Evolutionary conservation across 2,113 vertebrate genomes (phyloP), one percentile per base, ranked within the genome.

Genomic region (Pedionomus torquatus): DNA sequence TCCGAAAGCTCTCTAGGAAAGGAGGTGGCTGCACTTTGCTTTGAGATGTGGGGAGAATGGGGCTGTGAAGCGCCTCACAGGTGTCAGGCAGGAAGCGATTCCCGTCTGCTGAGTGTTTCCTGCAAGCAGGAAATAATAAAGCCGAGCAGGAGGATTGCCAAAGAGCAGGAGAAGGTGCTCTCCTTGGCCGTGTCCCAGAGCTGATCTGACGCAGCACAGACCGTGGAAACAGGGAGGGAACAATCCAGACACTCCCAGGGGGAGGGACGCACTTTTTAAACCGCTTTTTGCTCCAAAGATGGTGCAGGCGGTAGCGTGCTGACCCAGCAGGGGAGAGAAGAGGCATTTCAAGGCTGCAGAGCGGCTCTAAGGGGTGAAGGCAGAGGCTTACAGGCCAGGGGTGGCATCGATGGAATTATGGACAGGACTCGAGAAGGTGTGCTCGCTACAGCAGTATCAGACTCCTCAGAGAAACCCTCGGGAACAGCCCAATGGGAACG

Each of bases 21-120:
- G 92, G 76, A 92, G 81, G 21, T 6, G 2, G 24, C 23, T 48
- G 71, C 51, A 63, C 86, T 77, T 86, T 57, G 39, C 69, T 84
- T 84, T 87, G 85, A 89, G 86, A 81, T 33, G 31, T 26, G 81
- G 77, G 51, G 76, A 95, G 80, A 87, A 90, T 86, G 39, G 57
- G 11, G 55, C 64, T 25, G 24, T 55, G 84, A 76, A 76, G 81
- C 87, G 96, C 91, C 93, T 85, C n/a, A 52, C 48, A 35, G 78
- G 84, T 58, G 87, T 90, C 37, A n/a, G 88, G 87, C 75, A 94
- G 95, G 96, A 97, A 97, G 93, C 75, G 77, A 93, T 89, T 87
- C 86, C 83, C 64, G 39, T 39, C 74, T 2, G 15, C 55, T 71
- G 77, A 87, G 3, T 48, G 10, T 61, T 84, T 78, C 69, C 95